Conservation (phyloP, 2,797 vertebrate genomes). For the Poecilia gillii region DNA sequence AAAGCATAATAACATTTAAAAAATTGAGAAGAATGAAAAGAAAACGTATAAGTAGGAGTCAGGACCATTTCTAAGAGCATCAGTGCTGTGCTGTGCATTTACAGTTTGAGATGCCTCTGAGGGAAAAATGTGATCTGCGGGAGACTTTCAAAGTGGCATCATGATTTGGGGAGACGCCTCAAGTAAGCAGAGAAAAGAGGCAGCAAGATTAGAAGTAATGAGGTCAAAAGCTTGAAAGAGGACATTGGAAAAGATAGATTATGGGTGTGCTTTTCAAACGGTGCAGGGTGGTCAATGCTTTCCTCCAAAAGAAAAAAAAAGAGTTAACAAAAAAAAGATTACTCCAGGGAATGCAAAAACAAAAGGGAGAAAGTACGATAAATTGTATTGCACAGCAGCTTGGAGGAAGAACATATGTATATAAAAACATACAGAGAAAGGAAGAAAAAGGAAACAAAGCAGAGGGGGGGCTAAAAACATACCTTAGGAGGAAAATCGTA, state of each 20-base stretch:
- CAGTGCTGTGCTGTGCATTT: constrained; percentile 7
- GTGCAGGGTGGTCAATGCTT: constrained; percentile 29
- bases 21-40: constrained; percentile 23
- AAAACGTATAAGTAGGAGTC: constrained; percentile 22
- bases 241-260: constrained; percentile 10
- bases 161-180: constrained; percentile 16
- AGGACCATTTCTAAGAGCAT: constrained; percentile 33
- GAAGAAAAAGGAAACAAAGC: constrained; percentile 21
- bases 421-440: constrained; percentile 27
- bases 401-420: constrained; percentile 15
- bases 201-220: constrained; percentile 7
- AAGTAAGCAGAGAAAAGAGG: constrained; percentile 2
- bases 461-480: constrained; percentile 34
- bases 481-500: constrained; percentile 32
- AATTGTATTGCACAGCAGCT: constrained; percentile 32
- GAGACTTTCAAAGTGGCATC: constrained; percentile 23
- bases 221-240: constrained; percentile 28
- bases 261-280: constrained; percentile 25
- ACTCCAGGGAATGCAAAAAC: constrained; percentile 30
- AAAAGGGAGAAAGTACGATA: constrained; percentile 21
- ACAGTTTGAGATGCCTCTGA: constrained; percentile 19
- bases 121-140: constrained; percentile 24
- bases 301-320: constrained; percentile 32
- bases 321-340: constrained; percentile 24
- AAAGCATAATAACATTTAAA: constrained; percentile 15